These are phyloP conservation scores for Polyommatus icarus DNA, from an alignment of 2,888 invertebrate genomes.

Conservation along the genomic window DNA sequence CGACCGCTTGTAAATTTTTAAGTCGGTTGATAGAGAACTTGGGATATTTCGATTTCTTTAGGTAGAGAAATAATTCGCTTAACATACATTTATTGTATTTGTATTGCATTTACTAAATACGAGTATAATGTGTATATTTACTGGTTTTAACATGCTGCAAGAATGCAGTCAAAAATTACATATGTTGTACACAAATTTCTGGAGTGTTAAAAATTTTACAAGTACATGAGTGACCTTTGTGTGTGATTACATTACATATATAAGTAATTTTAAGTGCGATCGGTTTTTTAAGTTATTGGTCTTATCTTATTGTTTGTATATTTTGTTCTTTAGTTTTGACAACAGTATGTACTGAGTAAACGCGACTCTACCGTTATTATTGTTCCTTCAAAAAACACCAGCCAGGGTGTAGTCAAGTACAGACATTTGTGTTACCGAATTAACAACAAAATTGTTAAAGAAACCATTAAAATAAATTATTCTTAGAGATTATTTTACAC, in stretches of 20 bases:
- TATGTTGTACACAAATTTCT: no score
- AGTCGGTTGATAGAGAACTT: background rate
- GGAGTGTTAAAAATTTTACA: no score
- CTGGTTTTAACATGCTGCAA: no score
- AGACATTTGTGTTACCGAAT: slow-evolving; percentile 61
- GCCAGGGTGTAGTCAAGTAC: slow-evolving; percentile 72
- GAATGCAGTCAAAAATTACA: no score
- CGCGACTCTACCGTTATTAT: slow-evolving; percentile 52
- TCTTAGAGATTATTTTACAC: background rate
- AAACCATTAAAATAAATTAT: slow-evolving; percentile 5
- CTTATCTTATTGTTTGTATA: background rate
- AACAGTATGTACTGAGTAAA: background rate
- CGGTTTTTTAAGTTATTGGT: background rate
- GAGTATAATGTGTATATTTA: no score
- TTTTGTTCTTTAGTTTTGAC: background rate
- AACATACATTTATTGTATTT: no score
- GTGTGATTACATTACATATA: no score
- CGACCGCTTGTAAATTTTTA: slow-evolving; percentile 37
- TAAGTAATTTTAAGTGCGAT: no score
- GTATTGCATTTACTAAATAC: no score
- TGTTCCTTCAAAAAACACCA: slow-evolving; percentile 61
- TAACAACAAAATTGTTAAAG: slow-evolving; percentile 61
- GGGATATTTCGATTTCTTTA: background rate
- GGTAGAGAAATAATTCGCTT: background rate
- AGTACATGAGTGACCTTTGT: no score